Conservation (phyloP, 2,113 vertebrate species). For the Sterrhoptilus dennistouni region DNA sequence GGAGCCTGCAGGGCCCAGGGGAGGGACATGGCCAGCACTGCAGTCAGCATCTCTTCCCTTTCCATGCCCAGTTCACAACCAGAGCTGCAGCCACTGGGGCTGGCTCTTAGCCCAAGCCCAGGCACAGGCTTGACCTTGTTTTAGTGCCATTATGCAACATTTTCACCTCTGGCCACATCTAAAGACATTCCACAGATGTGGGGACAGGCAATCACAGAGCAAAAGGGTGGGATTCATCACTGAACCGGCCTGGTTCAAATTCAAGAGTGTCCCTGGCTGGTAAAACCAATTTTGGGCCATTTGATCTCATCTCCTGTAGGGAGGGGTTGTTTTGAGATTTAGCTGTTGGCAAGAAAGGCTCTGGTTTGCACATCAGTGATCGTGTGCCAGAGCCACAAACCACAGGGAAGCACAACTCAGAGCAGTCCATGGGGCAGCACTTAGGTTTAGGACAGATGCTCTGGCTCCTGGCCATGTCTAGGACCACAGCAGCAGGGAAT, state of each 20-base stretch:
- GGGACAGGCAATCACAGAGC: not conserved
- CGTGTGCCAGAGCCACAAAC: not conserved
- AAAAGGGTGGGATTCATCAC: not conserved
- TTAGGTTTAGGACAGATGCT: not conserved
- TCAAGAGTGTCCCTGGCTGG: not conserved
- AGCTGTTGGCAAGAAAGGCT: not conserved
- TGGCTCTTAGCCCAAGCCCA: not conserved
- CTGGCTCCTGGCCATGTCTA: not conserved
- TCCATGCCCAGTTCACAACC: not conserved
- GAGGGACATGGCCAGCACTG: not conserved
- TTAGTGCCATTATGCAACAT: not conserved
- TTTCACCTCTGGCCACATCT: not conserved
- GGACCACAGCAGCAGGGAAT: not conserved
- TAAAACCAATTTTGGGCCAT: not conserved
- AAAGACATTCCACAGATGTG: not conserved
- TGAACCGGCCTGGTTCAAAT: not conserved
- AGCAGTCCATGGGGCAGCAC: not conserved
- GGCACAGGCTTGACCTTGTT: not conserved
- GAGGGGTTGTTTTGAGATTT: not conserved
- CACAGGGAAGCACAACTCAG: not conserved
- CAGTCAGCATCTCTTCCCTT: not conserved
- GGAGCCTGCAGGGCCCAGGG: not conserved
- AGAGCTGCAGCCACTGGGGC: not conserved
- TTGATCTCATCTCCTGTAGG: not conserved
- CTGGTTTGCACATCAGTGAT: not conserved